Evolutionary conservation across 2,888 invertebrate species (phyloP).

Genomic region (Spisula solida): DNA sequence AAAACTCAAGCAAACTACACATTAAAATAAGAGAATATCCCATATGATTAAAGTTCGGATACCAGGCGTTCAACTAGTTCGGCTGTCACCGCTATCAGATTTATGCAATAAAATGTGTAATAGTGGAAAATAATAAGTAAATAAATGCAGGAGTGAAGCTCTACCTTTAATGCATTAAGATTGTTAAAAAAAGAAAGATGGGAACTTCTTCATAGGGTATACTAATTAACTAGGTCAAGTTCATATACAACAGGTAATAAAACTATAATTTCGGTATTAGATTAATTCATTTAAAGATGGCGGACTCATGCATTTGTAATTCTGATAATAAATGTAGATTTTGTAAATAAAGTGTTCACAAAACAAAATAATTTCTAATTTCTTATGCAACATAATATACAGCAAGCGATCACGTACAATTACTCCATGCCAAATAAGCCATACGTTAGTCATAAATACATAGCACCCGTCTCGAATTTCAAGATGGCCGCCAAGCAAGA

Average conservation of each 20-base stretch:
- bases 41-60: too few species aligned
- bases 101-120: too few species aligned
- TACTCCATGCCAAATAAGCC: constrained; percentile 50
- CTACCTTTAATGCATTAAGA: neutral
- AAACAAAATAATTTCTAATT: neutral
- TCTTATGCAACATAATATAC: neutral
- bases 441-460: constrained; percentile 37
- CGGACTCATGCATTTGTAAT: neutral
- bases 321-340: neutral
- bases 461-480: constrained; percentile 67
- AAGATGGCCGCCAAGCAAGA: constrained; percentile 72
- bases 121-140: too few species aligned
- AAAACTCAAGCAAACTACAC: too few species aligned
- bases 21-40: too few species aligned
- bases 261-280: neutral
- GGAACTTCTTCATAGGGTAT: neutral
- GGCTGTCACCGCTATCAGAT: too few species aligned
- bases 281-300: neutral
- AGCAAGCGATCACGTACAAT: neutral
- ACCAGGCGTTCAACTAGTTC: too few species aligned
- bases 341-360: neutral
- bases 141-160: neutral
- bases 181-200: neutral
- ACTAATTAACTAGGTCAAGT: neutral
- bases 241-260: neutral